A percentile compares a stretch with the other conserved stretches of the same genome.
Evolutionary conservation across 2,888 invertebrate species (phyloP).

Genomic region (Lithophane ornitopus): DNA sequence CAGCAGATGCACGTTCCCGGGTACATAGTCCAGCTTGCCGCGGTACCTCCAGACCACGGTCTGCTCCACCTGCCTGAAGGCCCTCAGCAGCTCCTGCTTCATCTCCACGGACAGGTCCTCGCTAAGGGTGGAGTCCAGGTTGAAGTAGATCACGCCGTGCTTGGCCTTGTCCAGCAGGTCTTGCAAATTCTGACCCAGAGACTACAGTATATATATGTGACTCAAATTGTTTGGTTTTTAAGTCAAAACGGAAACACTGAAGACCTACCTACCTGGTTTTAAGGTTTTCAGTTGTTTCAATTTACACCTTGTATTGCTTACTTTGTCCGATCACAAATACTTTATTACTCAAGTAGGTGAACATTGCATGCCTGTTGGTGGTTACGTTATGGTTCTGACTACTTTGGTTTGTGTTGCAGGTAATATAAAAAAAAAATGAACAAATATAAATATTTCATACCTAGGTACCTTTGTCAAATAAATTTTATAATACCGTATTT

Average conservation of each 20-base stretch:
- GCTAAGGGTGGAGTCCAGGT: constrained; percentile 81
- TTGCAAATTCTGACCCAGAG: constrained; percentile 76
- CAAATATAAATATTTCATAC: constrained; percentile 7
- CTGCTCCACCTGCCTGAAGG: constrained; percentile 82
- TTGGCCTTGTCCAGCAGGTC: constrained; percentile 78
- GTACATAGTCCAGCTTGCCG: constrained; percentile 71
- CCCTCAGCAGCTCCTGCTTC: constrained; percentile 75
- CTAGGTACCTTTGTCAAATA: background rate
- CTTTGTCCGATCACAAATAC: too few species aligned
- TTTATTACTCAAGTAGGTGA: background rate
- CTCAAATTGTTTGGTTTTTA: background rate
- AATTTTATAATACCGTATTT: constrained; percentile 9
- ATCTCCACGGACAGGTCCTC: constrained; percentile 74
- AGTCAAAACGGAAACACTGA: too few species aligned
- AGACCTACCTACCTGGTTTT: background rate
- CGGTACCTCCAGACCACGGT: constrained; percentile 83
- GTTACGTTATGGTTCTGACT: constrained; percentile 6
- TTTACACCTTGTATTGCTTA: too few species aligned
- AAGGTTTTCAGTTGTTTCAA: background rate
- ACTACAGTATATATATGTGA: background rate
- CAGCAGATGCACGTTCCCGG: constrained; percentile 81
- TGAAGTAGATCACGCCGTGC: constrained; percentile 85
- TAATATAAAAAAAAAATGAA: constrained; percentile 3
- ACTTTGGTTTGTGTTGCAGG: background rate
- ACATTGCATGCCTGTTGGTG: constrained; percentile 12